phyloP scores from a whole-genome alignment of 2,888 invertebrate genomes.

The Acheta domesticus region DNA sequence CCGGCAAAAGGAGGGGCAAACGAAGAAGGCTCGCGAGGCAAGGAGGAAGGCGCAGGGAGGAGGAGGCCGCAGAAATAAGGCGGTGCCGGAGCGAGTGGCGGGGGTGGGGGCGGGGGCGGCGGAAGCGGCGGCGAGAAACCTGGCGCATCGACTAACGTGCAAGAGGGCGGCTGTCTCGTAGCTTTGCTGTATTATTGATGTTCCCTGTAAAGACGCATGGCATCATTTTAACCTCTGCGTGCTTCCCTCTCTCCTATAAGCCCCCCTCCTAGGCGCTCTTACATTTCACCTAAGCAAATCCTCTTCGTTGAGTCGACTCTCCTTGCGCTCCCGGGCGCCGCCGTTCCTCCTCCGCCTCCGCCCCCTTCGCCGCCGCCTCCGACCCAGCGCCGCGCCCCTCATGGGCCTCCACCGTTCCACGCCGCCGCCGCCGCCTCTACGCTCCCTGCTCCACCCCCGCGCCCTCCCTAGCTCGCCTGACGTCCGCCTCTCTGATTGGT shows the following conservation, averaged over 20 bases:
- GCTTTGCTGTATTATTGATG: constrained; percentile 32
- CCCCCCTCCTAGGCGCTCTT: background rate
- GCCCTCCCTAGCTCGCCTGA: background rate
- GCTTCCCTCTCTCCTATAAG: constrained; percentile 21
- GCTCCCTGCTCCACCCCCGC: background rate
- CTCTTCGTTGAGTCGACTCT: constrained; percentile 18
- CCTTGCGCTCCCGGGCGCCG: background rate
- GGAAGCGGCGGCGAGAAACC: background rate
- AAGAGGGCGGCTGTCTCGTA: constrained; percentile 10
- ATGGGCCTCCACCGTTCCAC: background rate
- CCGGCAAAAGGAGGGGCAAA: no score
- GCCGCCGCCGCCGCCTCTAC: background rate
- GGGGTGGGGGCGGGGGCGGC: background rate
- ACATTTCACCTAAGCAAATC: constrained; percentile 18
- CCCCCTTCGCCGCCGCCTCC: background rate
- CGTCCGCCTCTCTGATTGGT: constrained; percentile 18
- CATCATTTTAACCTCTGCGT: constrained; percentile 28
- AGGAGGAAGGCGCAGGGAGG: background rate
- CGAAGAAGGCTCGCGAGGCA: background rate
- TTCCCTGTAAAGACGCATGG: constrained; percentile 31
- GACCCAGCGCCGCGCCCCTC: background rate
- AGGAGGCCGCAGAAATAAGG: background rate
- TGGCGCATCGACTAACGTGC: constrained; percentile 9
- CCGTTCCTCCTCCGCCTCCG: background rate
- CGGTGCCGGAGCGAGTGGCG: background rate